These are phyloP conservation scores for Synergus laeviventris DNA, from an alignment of 2,888 invertebrate species.

Conservation along the genomic window DNA sequence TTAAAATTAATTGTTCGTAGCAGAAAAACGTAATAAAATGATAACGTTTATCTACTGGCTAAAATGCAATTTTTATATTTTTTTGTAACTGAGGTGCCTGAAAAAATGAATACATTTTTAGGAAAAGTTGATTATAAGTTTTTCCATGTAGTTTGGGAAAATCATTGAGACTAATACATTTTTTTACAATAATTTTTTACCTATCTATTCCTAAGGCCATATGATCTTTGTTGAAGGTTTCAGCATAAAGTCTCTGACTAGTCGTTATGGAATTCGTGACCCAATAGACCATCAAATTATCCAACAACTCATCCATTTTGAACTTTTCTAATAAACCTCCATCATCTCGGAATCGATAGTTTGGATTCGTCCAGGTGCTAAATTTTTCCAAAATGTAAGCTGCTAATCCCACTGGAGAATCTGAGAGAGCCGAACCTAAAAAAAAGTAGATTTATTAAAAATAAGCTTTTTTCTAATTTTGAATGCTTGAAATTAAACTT, in stretches of 20 bases:
- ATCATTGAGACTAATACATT: too few species aligned
- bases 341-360: conserved; percentile 78
- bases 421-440: conserved; percentile 82
- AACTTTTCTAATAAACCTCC: conserved; percentile 83
- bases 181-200: conserved; percentile 71
- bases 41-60: too few species aligned
- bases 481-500: too few species aligned
- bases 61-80: too few species aligned
- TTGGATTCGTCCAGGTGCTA: conserved; percentile 83
- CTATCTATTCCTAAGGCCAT: conserved; percentile 66
- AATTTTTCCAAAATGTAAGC: conserved; percentile 95
- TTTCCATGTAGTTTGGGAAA: too few species aligned
- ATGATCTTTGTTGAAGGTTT: conserved; percentile 76
- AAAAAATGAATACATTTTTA: too few species aligned
- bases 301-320: conserved; percentile 84
- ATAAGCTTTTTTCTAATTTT: neutral
- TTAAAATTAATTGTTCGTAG: too few species aligned
- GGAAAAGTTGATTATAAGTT: too few species aligned
- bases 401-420: conserved; percentile 91
- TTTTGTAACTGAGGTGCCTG: too few species aligned
- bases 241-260: conserved; percentile 86
- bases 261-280: conserved; percentile 84
- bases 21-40: too few species aligned
- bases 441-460: conserved; percentile 50
- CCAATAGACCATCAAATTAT: conserved; percentile 92